These are phyloP conservation scores for Pterocles gutturalis DNA, from an alignment of 2,113 vertebrate genomes.

Conservation along the genomic window DNA sequence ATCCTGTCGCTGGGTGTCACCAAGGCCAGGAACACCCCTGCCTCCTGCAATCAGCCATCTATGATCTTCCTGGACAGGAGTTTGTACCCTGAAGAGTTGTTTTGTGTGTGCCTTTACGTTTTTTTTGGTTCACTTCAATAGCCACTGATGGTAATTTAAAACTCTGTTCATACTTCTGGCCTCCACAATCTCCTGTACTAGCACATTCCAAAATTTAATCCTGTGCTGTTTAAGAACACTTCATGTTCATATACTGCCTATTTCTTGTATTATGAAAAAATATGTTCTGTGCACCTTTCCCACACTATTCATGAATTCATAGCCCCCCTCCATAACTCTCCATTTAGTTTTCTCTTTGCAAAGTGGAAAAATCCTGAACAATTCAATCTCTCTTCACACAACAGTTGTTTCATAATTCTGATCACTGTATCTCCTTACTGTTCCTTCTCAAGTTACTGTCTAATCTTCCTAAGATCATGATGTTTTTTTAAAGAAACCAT, in stretches of 20 bases:
- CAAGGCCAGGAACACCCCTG: neutral
- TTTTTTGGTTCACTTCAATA: slow-evolving; percentile 19
- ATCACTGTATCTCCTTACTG: neutral
- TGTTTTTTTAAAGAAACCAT: neutral
- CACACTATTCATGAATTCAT: neutral
- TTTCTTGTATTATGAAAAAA: neutral
- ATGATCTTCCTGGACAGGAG: neutral
- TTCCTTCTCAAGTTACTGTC: slow-evolving; percentile 28
- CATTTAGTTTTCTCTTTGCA: neutral
- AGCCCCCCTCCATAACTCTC: neutral
- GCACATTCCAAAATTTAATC: neutral
- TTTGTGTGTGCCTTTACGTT: neutral
- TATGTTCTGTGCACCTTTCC: neutral
- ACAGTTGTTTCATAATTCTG: slow-evolving; percentile 37
- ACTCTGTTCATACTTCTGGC: slow-evolving; percentile 5
- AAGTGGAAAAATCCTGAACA: neutral
- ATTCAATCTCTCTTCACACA: slow-evolving; percentile 33
- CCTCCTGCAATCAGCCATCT: neutral
- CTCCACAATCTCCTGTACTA: neutral
- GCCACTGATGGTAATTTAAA: neutral
- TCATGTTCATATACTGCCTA: neutral
- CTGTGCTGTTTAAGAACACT: neutral
- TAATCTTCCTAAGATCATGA: neutral
- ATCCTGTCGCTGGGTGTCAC: neutral
- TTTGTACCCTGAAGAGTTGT: neutral